Base-by-base conservation (phyloP, 2,797 vertebrate species). In the Hippoglossus hippoglossus region DNA sequence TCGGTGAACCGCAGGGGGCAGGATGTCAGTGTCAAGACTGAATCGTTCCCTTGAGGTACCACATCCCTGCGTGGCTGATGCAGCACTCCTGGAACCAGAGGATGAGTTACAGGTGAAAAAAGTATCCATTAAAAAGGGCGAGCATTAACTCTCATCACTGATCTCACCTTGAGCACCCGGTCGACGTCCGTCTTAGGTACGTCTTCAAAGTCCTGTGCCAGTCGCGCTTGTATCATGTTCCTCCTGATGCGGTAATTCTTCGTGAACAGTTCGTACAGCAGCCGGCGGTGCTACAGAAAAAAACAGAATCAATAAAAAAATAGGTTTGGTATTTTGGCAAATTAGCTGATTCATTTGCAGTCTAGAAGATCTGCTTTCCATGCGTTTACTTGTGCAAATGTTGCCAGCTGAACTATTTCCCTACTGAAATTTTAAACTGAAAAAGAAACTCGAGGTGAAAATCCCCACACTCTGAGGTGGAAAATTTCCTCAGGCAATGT, bases 11-110 rank as follows among this genome's bases (percentile, higher is more conserved):
- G 51, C 62, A 52, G 62, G 75, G 77, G 77, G 63, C 47, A 75
- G 24, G 24, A 3, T 74, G 91, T 95, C 87, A 91, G 51, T 71
- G 96, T 99, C 98, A 99, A 66, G 97, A 99, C 79, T 95, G 97
- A 22, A 96, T 93, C 0, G 98, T 99, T 70, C 98, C 98, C 83
- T 97, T 99, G 72, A 99, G 96, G 82, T 98, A 99, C 98, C 98
- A 99, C 96, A 97, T 98, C 4, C 97, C 97, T 0, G 95, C 96
- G 0, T 95, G 87, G 91, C 97, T 97, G 74, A 94, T 93, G 47
- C 98, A 99, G 93, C 98, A 99, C 88, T 99, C 98, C 98, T 99
- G 78, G 1, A 83, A 87, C 18, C 31, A 87, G 7, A 67, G 6
- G 0, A 57, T 15, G 15, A 2, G 74, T 80, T 54, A 56, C 56